These are phyloP conservation scores for Mayetiola destructor DNA, from an alignment of 2,888 invertebrate genomes.

Conservation along the genomic window DNA sequence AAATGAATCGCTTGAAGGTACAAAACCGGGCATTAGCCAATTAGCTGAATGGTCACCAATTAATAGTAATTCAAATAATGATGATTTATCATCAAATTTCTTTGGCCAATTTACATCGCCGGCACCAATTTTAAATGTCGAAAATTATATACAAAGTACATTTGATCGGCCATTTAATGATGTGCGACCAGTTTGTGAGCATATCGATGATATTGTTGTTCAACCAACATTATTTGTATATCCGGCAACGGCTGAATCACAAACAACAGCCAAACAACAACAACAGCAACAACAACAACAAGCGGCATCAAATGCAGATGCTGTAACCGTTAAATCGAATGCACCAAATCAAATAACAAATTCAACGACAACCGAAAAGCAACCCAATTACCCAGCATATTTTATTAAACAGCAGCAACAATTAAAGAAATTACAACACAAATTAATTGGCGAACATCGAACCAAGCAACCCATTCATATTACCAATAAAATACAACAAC, in stretches of 20 bases:
- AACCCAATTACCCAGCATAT: conserved; percentile 14
- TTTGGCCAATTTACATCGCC: background rate
- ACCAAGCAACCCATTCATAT: background rate
- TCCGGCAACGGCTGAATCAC: background rate
- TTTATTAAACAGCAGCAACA: conserved; percentile 11
- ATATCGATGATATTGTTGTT: background rate
- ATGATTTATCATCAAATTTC: background rate
- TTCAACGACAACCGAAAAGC: background rate
- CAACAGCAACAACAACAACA: too few relatives aligned
- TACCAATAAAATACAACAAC: background rate
- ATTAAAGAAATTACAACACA: conserved; percentile 7
- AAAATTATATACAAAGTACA: background rate
- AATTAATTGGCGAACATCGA: background rate
- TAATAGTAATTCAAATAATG: background rate
- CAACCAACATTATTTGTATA: background rate
- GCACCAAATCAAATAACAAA: background rate
- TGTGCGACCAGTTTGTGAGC: conserved; percentile 2
- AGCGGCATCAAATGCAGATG: background rate
- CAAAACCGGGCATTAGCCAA: background rate
- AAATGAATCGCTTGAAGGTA: background rate
- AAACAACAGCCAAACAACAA: too few relatives aligned
- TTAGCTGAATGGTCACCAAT: conserved; percentile 11
- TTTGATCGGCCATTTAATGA: conserved; percentile 8
- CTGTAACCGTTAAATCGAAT: background rate
- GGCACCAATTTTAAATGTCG: background rate